These are phyloP conservation scores for Seriola aureovittata DNA, from an alignment of 2,113 vertebrate genomes.

Conservation along the genomic window DNA sequence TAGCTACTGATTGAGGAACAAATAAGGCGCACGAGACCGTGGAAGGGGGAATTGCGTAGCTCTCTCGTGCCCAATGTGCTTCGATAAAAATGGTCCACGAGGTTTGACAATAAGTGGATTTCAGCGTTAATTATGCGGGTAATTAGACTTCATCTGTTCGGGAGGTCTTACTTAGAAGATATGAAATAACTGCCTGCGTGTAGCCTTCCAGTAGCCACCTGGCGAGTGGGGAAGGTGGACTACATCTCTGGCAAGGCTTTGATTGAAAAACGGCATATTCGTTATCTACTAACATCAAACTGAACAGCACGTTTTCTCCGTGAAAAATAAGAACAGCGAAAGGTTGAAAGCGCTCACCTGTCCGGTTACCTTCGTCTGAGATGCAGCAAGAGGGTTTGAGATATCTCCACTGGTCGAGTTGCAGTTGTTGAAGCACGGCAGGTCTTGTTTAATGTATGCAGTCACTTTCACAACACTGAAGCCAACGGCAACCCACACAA, in stretches of 20 bases:
- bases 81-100: background rate
- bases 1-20: background rate
- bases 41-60: background rate
- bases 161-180: background rate
- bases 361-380: conserved; percentile 43
- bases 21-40: background rate
- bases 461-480: conserved; percentile 54
- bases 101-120: background rate
- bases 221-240: conserved; percentile 18
- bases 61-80: background rate
- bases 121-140: accelerated
- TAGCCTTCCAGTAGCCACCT: conserved; percentile 17
- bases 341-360: conserved; percentile 59
- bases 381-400: conserved; percentile 25
- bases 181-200: background rate
- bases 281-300: background rate
- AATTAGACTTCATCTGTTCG: background rate
- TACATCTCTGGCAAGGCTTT: background rate
- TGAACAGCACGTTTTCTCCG: background rate
- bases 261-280: background rate
- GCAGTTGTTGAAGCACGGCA: conserved; percentile 21
- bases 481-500: conserved; percentile 49
- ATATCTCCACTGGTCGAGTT: conserved; percentile 10
- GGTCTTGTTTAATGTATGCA: conserved; percentile 50
- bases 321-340: background rate